Evolutionary conservation across 2,797 vertebrate genomes (phyloP).

Genomic region (Sus cebifrons): DNA sequence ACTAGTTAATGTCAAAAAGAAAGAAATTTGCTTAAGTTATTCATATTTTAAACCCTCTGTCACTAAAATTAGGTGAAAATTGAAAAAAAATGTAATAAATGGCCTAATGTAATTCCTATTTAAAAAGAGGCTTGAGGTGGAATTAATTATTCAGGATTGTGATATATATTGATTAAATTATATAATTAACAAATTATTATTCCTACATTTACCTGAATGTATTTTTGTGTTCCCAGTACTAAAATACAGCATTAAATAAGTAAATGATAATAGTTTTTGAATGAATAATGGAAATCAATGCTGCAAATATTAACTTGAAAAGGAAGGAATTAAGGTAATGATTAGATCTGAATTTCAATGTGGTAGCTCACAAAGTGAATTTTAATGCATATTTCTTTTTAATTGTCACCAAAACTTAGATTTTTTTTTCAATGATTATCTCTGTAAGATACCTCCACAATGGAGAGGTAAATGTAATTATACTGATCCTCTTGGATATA

Average conservation of each 20-base stretch:
- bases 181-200: conserved; percentile 32
- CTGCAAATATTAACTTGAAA: background rate
- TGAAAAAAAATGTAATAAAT: conserved; percentile 43
- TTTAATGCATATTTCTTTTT: background rate
- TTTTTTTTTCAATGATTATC: background rate
- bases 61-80: conserved; percentile 54
- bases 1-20: background rate
- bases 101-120: background rate
- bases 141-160: conserved; percentile 23
- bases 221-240: background rate
- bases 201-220: background rate
- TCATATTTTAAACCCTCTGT: conserved; percentile 38
- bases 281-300: conserved; percentile 6
- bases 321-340: background rate
- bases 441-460: background rate
- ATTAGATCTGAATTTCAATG: background rate
- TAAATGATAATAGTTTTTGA: background rate
- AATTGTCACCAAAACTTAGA: background rate
- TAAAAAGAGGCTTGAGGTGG: background rate
- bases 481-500: background rate
- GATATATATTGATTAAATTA: background rate
- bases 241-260: background rate
- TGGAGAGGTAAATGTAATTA: background rate
- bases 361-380: background rate
- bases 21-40: conserved; percentile 52